These are phyloP conservation scores for Hirudinaria manillensis DNA, from an alignment of 2,888 invertebrate species.

Conservation along the genomic window DNA sequence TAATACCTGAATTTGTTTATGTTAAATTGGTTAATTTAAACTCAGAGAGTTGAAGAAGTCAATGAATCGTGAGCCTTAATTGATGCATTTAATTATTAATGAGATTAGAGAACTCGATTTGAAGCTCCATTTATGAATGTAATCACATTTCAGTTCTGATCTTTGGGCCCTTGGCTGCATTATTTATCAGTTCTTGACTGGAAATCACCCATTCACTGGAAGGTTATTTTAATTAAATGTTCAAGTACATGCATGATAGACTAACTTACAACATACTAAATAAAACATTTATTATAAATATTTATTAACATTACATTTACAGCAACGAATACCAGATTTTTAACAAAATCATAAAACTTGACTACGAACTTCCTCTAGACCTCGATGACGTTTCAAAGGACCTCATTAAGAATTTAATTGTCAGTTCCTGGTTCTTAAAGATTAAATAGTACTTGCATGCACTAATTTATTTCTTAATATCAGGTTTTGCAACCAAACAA, in stretches of 20 bases:
- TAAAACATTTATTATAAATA: neutral
- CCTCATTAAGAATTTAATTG: constrained; percentile 50
- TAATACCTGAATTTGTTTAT: no score
- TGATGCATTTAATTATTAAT: no score
- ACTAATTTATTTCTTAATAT: neutral
- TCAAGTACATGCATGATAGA: neutral
- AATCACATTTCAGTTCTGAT: constrained; percentile 63
- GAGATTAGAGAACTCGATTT: no score
- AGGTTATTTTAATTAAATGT: constrained; percentile 33
- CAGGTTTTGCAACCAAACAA: constrained; percentile 68
- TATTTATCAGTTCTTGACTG: constrained; percentile 91
- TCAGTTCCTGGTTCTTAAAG: constrained; percentile 43
- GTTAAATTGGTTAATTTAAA: no score
- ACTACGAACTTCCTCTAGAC: constrained; percentile 85
- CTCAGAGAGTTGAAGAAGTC: no score
- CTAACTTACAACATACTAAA: no score
- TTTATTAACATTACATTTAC: constrained; percentile 40
- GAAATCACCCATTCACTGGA: constrained; percentile 53
- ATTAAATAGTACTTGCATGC: neutral
- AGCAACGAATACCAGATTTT: constrained; percentile 90
- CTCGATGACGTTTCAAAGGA: constrained; percentile 74
- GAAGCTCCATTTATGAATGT: no score
- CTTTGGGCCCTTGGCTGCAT: constrained; percentile 97
- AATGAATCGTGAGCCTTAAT: no score
- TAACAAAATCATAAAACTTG: constrained; percentile 83